Conservation (phyloP, 2,888 invertebrate species). For the Lepidochrysops patricia region DNA sequence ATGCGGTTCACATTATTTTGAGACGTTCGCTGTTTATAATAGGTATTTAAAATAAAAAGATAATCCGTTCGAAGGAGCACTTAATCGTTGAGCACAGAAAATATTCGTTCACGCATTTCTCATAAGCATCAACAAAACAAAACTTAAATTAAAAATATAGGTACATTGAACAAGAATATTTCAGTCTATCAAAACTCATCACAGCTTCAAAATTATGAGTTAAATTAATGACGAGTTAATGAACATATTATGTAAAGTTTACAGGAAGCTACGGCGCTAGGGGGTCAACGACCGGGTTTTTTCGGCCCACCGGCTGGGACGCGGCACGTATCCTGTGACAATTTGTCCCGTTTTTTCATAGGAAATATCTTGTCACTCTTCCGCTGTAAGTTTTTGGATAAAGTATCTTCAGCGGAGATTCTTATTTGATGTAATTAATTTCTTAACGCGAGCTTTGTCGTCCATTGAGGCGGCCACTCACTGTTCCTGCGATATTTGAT, state of each 20-base stretch:
- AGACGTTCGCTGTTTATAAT: no score
- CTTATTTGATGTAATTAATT: neutral
- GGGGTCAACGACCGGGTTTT: constrained; percentile 58
- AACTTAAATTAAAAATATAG: neutral
- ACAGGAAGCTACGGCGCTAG: constrained; percentile 23
- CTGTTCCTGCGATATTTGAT: no score
- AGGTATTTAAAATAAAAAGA: no score
- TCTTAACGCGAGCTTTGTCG: no score
- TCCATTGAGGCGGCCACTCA: no score
- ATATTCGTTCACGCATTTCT: neutral
- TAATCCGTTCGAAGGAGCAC: no score
- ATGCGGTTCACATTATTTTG: no score
- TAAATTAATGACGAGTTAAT: neutral
- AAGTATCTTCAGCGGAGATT: neutral
- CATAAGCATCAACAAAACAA: neutral
- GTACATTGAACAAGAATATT: neutral
- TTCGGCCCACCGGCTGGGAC: constrained; percentile 58
- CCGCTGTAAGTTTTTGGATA: constrained; percentile 8
- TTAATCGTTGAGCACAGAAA: no score
- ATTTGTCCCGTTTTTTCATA: constrained; percentile 52
- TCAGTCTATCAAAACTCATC: neutral
- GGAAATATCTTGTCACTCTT: constrained; percentile 11
- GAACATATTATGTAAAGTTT: neutral
- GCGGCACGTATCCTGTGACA: constrained; percentile 69
- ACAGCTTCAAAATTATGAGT: neutral